Evolutionary conservation across 2,113 vertebrate species (phyloP).

Genomic region (Leucoraja erinaceus): DNA sequence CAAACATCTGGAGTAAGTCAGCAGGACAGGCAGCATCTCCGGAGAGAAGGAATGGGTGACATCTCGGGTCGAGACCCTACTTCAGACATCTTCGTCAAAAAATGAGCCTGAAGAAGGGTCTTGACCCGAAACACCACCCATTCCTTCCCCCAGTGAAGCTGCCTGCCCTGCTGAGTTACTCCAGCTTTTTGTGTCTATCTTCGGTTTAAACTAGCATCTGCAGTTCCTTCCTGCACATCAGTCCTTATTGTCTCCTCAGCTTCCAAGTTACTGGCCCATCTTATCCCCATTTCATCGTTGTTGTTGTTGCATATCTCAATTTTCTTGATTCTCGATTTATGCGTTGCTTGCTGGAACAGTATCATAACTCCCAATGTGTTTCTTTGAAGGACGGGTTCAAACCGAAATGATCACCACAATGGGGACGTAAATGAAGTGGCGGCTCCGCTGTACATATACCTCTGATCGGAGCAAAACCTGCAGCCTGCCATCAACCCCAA

Average conservation of each 20-base stretch:
- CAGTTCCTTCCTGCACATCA: too few relatives aligned
- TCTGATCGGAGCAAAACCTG: constrained; percentile 58
- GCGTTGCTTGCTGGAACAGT: background rate
- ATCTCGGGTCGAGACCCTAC: too few relatives aligned
- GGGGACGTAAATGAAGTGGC: constrained; percentile 61
- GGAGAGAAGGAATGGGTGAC: too few relatives aligned
- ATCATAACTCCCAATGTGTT: background rate
- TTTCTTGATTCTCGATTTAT: background rate
- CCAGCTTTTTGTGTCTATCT: too few relatives aligned
- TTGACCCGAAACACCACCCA: too few relatives aligned
- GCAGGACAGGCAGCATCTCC: too few relatives aligned
- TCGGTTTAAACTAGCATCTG: too few relatives aligned
- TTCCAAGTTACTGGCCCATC: background rate
- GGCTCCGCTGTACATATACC: constrained; percentile 53
- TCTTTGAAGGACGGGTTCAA: constrained; percentile 53
- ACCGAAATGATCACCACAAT: constrained; percentile 52
- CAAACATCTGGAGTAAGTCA: too few relatives aligned
- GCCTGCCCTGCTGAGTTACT: too few relatives aligned
- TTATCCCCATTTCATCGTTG: background rate
- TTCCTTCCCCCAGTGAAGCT: too few relatives aligned
- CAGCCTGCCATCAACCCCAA: constrained; percentile 49
- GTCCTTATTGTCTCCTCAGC: background rate
- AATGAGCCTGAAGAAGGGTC: too few relatives aligned
- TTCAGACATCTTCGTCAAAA: too few relatives aligned
- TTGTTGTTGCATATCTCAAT: background rate